Percentiles rank a stretch among this genome's conserved stretches.
Evolutionary conservation across 2,113 vertebrate species (phyloP).

Genomic region (Setophaga coronata): DNA sequence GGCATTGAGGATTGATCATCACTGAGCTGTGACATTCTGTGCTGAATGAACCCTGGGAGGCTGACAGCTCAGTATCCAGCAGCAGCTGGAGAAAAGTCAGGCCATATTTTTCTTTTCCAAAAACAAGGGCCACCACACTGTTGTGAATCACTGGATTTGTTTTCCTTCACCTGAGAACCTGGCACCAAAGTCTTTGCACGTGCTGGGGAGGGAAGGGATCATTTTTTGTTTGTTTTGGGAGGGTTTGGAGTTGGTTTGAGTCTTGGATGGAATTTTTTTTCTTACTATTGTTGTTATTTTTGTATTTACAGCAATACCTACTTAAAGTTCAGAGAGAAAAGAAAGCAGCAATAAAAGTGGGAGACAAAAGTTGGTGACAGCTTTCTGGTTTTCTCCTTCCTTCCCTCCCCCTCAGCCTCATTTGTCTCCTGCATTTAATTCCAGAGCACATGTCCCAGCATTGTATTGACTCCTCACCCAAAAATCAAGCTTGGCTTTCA

Average conservation of each 20-base stretch:
- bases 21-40: background rate
- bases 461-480: background rate
- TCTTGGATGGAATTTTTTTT: no score
- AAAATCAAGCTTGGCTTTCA: background rate
- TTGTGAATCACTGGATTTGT: background rate
- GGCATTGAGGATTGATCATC: background rate
- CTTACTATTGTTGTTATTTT: rapidly evolving
- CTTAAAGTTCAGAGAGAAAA: background rate
- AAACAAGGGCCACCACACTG: background rate
- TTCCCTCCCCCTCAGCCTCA: background rate
- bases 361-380: rapidly evolving
- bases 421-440: background rate
- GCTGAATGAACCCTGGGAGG: background rate
- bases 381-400: background rate
- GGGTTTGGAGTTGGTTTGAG: background rate
- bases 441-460: background rate
- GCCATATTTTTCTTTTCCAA: background rate
- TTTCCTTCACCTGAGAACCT: background rate
- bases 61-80: background rate
- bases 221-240: background rate
- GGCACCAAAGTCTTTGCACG: rapidly evolving
- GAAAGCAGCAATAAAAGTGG: background rate
- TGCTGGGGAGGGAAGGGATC: rapidly evolving
- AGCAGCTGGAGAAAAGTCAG: background rate
- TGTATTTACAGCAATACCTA: background rate